A percentile compares a stretch with the other conserved stretches of the same genome.
These are phyloP conservation scores for Pseudopodoces humilis DNA, from an alignment of 2,113 vertebrate species.

Conservation along the genomic window DNA sequence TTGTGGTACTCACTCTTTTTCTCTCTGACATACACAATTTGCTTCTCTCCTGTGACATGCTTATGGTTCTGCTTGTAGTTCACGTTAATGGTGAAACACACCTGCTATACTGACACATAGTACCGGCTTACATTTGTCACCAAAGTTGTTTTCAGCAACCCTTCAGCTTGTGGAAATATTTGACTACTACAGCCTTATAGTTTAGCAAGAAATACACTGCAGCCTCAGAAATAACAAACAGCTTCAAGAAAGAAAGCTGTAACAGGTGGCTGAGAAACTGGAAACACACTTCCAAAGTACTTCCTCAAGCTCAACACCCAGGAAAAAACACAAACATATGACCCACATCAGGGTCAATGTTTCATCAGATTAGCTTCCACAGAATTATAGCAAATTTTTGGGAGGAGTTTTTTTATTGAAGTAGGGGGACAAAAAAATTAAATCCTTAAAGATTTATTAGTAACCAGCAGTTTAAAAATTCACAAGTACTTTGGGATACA, in stretches of 20 bases:
- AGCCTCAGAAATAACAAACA: background rate
- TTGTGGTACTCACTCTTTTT: background rate
- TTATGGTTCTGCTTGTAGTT: background rate
- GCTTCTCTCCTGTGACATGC: background rate
- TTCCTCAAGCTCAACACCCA: background rate
- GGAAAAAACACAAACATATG: background rate
- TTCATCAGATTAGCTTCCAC: background rate
- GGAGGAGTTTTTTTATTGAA: background rate
- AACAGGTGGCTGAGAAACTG: background rate
- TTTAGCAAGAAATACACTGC: background rate
- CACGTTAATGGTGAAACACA: background rate
- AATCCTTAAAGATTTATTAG: background rate
- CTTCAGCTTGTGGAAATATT: background rate
- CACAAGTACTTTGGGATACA: background rate
- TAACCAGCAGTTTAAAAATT: background rate
- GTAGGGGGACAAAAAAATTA: background rate
- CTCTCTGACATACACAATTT: background rate
- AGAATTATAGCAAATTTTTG: background rate
- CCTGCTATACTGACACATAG: background rate
- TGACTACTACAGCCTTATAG: background rate
- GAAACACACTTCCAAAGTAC: background rate
- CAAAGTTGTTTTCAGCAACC: background rate
- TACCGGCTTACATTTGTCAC: background rate
- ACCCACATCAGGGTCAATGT: rapidly evolving
- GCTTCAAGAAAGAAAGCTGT: background rate